Evolutionary conservation across 2,113 vertebrate species (phyloP), one percentile per base, ranked within the genome.

Genomic region (Chaetorhynchus papuensis): DNA sequence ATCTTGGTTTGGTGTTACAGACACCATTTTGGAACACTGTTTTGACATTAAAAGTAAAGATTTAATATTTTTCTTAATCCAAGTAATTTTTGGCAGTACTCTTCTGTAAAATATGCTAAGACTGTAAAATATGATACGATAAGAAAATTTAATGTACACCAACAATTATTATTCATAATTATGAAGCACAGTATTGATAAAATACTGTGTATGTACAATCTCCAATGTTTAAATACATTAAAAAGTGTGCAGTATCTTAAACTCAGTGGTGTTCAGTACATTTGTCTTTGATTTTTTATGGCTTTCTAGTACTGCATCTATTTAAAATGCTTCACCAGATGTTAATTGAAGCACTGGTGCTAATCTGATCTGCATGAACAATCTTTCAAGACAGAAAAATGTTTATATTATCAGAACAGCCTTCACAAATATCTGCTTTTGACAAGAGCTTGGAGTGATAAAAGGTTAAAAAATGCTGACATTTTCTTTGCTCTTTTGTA

Each of bases 361-460:
- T 94, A 69, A 76, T 87, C 65, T 91, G 84, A 77, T 83, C 63
- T 96, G 57, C 81, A 54, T 83, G 84, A 95, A 53, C 37, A 79
- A 11, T 64, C 57, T 91, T 91, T 82, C 41, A 82, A 72, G 86
- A 44, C 26, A 84, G 57, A 93, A 44, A 11, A 66, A 42, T 5
- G 2, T 77, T 86, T 90, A 16, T 60, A 10, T 77, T 86, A 54
- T 56, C 39, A 64, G 53, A 89, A 87, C 23, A 71, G 76, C 71
- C 31, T 79, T 76, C 57, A 82, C 14, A 75, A 93, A 70, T 80
- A 37, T 11, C 31, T 94, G 54, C 9, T 85, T 96, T 94, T 82
- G 39, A 83, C 63, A 83, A 30, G 63, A 81, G 49, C 72, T 91
- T 69, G 60, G 44, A 77, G 57, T 68, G 86, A 76, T 83, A 64